Evolutionary conservation across 2,888 invertebrate species (phyloP), one percentile per base, ranked within the genome.

Genomic region (Philonicus albiceps): DNA sequence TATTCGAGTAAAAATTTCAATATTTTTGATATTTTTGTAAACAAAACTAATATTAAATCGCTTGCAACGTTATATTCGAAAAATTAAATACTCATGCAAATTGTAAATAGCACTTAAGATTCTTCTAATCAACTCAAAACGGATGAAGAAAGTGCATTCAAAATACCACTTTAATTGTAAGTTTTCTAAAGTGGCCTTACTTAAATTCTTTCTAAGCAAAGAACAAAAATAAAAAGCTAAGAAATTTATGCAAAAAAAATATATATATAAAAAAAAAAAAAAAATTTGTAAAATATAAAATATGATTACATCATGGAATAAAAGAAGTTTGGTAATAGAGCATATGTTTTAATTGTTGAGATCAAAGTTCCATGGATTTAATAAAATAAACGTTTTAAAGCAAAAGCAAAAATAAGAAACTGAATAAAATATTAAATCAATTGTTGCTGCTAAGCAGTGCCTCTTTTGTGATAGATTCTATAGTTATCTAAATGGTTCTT

Each of bases 391-490:
- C 27, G 22, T 64, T 64, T 64, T 27, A 64, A 64, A 64, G 27
- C 11, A 64, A 64, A 64, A 27, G 19, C 5, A 64, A 8, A 19
- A 64, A 22, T n/a, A n/a, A n/a, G 27, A 64, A 64, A 22, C 22
- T 64, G 64, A 64, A 64, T 64, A 64, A 64, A 22, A 53, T 1
- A 19, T 19, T 78, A 34, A 78, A 78, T 22, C 43, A 78, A 43
- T 76, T 74, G 34, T 81, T 81, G 37, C 84, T 84, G 84, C 84
- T 84, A 53, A 84, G 84, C 84, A 84, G 84, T 84, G 55, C 43
- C 84, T 84, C 40, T 84, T 73, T 84, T 84, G 84, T 84, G 84
- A 84, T 84, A 73, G 49, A 84, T 84, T 27, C 37, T 55, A 37
- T 81, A 81, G 81, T 81, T 81, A 81, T 81, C 55, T 81, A 64